A percentile compares a stretch with the other conserved stretches of the same genome.
phyloP scores from a whole-genome alignment of 2,888 invertebrate genomes.

The Apoderus coryli region DNA sequence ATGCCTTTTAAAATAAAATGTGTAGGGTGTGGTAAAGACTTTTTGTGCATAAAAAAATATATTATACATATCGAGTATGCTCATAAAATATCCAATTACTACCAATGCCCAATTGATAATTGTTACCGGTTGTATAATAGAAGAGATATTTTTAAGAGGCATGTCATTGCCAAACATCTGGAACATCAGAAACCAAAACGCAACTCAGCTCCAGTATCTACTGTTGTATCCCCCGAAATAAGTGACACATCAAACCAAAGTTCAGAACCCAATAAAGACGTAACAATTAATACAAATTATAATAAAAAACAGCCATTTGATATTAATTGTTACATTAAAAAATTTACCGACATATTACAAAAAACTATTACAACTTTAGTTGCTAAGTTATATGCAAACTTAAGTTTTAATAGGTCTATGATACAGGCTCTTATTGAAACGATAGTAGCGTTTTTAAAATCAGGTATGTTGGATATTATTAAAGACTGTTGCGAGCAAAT shows the following conservation, averaged over 20 bases:
- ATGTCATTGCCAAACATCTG: constrained; percentile 4
- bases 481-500: constrained; percentile 5
- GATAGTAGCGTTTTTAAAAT: constrained; percentile 2
- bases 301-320: too few relatives aligned
- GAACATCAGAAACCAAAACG: too few relatives aligned
- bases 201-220: too few relatives aligned
- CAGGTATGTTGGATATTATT: constrained; percentile 5
- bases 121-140: constrained; percentile 3
- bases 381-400: constrained; percentile 5
- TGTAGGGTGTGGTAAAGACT: constrained; percentile 2
- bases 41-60: constrained; percentile 5
- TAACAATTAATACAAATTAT: too few relatives aligned
- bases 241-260: background rate
- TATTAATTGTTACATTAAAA: background rate
- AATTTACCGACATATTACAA: constrained; percentile 3
- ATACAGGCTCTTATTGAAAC: constrained; percentile 4
- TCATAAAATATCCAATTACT: constrained; percentile 5
- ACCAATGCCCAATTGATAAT: constrained; percentile 5
- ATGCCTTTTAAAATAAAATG: constrained; percentile 8
- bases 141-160: constrained; percentile 6
- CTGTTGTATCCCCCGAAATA: too few relatives aligned
- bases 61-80: constrained; percentile 7
- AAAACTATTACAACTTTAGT: constrained; percentile 5
- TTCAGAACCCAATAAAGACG: background rate
- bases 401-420: background rate